Base-by-base conservation (phyloP, 2,113 vertebrate species). In the Percina caprodes region DNA sequence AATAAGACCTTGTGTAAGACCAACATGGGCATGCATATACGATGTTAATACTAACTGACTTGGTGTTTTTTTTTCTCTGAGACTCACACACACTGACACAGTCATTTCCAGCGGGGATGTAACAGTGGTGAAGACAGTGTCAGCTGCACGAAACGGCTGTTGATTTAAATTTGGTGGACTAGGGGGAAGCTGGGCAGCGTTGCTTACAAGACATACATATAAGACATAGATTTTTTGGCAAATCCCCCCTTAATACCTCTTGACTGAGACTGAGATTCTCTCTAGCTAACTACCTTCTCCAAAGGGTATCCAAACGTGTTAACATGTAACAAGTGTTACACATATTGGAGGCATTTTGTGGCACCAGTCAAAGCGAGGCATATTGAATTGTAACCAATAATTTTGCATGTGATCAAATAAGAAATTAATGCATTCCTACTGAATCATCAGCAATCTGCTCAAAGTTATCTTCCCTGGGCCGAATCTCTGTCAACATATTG, bases 111-210 rank as follows among this genome's bases (percentile, higher is more conserved):
- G 55, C 61, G 59, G 77, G 39, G 21, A 72, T 49, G 59, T 46
- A 65, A 70, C 70, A 56, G 48, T 56, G 61, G 42, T 56, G 33
- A 15, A 62, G 72, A 76, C 45, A 69, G 45, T 85, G 67, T 83
- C 56, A 66, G 66, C 54, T 67, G 79, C 62, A 78, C 9, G 51
- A 70, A 46, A 62, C 14, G 2, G 67, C 70, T 80, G 67, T 79
- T 87, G 58, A 86, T 85, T 73, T 80, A 67, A 85, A 75, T 46
- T 7, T 45, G 33, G 70, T 30, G 14, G 76, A 79, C 77, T 70
- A 13, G 49, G 33, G 63, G 6, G 51, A 68, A 83, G 59, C 62
- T 52, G 54, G 58, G 24, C 51, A 30, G 39, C 26, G 69, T 79
- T 77, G 58, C 84, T 88, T 74, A 82, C 48, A 83, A 78, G 72